Conservation (phyloP, 2,113 vertebrate genomes). For the Crocuta crocuta region DNA sequence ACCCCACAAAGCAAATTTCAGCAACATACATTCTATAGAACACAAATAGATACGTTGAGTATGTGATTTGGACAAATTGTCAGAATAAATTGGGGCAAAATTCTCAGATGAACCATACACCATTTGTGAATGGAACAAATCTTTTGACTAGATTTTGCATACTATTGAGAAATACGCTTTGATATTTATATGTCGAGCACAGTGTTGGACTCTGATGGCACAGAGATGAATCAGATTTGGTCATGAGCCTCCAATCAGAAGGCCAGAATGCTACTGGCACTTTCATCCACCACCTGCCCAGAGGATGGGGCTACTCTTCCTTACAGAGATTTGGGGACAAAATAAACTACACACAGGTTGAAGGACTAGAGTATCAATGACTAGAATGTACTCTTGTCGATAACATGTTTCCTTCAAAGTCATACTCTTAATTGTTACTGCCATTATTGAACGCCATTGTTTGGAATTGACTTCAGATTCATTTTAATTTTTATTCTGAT, state of each 20-base stretch:
- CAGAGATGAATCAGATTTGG: background rate
- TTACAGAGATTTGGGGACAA: background rate
- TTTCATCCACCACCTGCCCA: rapidly evolving
- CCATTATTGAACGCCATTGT: background rate
- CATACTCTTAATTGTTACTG: background rate
- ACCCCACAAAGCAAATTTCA: background rate
- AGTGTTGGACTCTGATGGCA: background rate
- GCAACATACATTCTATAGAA: background rate
- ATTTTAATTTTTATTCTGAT: background rate
- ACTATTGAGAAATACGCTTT: background rate
- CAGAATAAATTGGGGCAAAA: background rate
- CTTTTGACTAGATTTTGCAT: background rate
- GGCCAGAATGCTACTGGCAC: background rate
- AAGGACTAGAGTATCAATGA: background rate
- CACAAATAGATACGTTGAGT: background rate
- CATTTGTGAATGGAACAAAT: background rate
- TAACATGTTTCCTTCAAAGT: background rate
- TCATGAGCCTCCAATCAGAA: background rate
- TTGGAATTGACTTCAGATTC: background rate
- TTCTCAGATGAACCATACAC: background rate
- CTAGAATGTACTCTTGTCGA: background rate
- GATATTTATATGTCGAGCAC: background rate
- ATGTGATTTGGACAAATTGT: background rate
- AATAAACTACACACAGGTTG: background rate
- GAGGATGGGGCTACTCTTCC: rapidly evolving